A percentile compares a stretch with the other conserved stretches of the same genome.
These are phyloP conservation scores for Chironomus tentans DNA, from an alignment of 2,888 invertebrate genomes.

Conservation along the genomic window DNA sequence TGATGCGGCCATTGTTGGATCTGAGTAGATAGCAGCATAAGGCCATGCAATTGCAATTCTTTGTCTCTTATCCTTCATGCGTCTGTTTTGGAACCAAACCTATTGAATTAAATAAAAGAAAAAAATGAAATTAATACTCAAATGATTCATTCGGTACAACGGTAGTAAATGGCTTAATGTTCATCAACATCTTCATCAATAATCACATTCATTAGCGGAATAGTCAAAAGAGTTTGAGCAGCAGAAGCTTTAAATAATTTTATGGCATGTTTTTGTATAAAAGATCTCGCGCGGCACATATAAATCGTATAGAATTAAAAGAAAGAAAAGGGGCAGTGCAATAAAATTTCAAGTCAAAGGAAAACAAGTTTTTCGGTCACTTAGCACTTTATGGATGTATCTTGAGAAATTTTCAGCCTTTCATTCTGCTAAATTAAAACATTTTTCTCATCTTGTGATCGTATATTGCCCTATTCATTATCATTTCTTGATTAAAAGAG, in stretches of 20 bases:
- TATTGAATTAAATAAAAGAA: slow-evolving; percentile 41
- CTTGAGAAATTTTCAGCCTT: background rate
- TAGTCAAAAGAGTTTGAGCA: background rate
- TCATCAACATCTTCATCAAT: slow-evolving; percentile 23
- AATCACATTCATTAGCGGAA: slow-evolving; percentile 20
- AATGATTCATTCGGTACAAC: background rate
- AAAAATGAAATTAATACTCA: slow-evolving; percentile 1
- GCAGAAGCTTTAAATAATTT: slow-evolving; percentile 4
- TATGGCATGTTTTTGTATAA: slow-evolving; percentile 18
- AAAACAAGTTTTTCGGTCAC: slow-evolving; percentile 13
- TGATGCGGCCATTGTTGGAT: slow-evolving; percentile 87
- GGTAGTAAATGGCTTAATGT: slow-evolving; percentile 9
- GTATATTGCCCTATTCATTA: background rate
- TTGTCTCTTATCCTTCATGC: slow-evolving; percentile 97
- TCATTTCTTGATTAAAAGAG: background rate
- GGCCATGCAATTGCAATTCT: slow-evolving; percentile 92
- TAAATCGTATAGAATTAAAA: background rate
- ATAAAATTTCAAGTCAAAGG: background rate
- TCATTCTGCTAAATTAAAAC: background rate
- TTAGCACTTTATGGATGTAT: slow-evolving; percentile 10
- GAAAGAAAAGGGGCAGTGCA: background rate
- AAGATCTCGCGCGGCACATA: background rate
- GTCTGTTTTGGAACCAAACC: slow-evolving; percentile 97
- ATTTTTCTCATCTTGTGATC: background rate
- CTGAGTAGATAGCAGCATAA: slow-evolving; percentile 86